Percentiles rank a stretch among this genome's conserved stretches.
Evolutionary conservation across 1,140 invertebrate genomes (phyloP).

Genomic region (Meteorus sp.): DNA sequence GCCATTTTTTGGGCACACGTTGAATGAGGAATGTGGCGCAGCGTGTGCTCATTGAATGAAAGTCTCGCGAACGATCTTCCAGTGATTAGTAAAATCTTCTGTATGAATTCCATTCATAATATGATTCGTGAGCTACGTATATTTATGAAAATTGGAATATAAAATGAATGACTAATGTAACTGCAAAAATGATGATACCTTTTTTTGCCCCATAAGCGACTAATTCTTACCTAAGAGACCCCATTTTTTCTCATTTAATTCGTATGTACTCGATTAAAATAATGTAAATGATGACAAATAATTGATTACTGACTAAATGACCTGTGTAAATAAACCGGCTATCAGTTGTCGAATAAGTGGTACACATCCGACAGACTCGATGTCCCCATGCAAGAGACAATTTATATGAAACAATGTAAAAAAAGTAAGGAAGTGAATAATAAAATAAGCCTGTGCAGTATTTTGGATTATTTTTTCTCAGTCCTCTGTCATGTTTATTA

Average conservation of each 20-base stretch:
- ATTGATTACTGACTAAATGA: conserved; percentile 2
- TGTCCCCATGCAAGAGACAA: neutral
- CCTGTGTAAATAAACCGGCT: neutral
- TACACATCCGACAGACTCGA: neutral
- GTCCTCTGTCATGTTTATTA: conserved; percentile 25
- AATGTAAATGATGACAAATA: neutral
- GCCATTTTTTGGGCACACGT: neutral
- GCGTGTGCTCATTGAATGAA: too few relatives aligned
- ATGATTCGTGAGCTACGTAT: too few relatives aligned
- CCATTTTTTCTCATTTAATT: neutral
- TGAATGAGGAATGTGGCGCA: too few relatives aligned
- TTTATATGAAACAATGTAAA: neutral
- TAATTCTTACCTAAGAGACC: conserved; percentile 18
- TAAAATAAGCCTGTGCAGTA: conserved; percentile 5
- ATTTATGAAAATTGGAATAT: neutral
- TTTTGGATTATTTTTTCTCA: conserved; percentile 7
- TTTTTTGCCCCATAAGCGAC: conserved; percentile 20
- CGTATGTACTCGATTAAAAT: neutral
- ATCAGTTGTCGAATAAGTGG: neutral
- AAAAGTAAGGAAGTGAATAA: conserved; percentile 12
- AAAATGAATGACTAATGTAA: conserved; percentile 2
- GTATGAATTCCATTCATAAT: too few relatives aligned
- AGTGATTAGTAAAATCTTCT: too few relatives aligned
- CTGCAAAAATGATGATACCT: conserved; percentile 8
- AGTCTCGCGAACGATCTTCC: too few relatives aligned